Conservation (phyloP, 2,113 vertebrate genomes). For the Elephantulus edwardii region DNA sequence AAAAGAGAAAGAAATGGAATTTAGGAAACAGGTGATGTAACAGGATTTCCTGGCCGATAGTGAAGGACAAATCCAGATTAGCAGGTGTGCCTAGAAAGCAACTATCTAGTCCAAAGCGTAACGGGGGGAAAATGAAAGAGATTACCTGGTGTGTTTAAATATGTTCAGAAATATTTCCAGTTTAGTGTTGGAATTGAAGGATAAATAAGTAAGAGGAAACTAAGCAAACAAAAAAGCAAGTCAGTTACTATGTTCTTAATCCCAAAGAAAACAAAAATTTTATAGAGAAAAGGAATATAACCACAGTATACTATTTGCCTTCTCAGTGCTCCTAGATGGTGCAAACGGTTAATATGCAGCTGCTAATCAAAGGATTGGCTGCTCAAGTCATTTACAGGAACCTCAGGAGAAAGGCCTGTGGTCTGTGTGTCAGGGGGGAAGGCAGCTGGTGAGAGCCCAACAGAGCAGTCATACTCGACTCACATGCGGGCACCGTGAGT, state of each 20-base stretch:
- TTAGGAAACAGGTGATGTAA: background rate
- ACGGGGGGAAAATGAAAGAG: background rate
- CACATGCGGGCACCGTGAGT: too few species aligned
- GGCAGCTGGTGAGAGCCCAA: too few species aligned
- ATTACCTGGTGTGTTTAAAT: background rate
- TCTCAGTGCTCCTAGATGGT: too few species aligned
- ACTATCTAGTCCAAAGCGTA: background rate
- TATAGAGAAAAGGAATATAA: background rate
- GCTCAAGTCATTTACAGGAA: too few species aligned
- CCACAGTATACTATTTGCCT: too few species aligned
- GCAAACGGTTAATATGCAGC: too few species aligned
- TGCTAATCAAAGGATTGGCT: too few species aligned
- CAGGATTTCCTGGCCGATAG: too few species aligned
- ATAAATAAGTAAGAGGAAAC: background rate
- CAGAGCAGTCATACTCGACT: too few species aligned
- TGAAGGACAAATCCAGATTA: background rate
- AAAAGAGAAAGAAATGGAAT: too few species aligned
- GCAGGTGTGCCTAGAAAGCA: background rate
- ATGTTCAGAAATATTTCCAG: background rate
- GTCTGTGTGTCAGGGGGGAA: too few species aligned
- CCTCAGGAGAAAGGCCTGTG: too few species aligned
- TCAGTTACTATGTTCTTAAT: background rate
- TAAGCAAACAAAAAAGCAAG: background rate
- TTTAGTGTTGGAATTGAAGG: background rate
- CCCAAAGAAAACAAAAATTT: conserved; percentile 15